Evolutionary conservation across 2,113 vertebrate species (phyloP).

Genomic region (Perca schrenkii): DNA sequence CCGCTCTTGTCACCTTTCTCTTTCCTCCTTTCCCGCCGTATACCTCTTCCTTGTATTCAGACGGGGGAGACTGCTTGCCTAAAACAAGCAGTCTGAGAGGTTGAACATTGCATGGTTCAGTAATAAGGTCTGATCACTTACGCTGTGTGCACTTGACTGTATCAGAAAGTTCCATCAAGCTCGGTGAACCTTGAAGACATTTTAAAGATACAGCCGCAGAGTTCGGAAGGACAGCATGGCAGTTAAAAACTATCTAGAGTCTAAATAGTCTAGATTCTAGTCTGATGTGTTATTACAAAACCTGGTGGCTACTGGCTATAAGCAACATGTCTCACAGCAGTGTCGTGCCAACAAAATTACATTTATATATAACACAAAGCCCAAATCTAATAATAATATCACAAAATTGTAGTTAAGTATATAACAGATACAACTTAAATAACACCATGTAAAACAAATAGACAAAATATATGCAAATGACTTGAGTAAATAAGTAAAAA

Average conservation of each 20-base stretch:
- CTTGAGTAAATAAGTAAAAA: background rate
- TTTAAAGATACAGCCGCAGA: slow-evolving; percentile 75
- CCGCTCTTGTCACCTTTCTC: slow-evolving; percentile 72
- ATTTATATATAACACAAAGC: background rate
- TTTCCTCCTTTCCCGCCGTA: slow-evolving; percentile 2
- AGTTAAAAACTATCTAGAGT: slow-evolving; percentile 17
- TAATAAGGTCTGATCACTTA: slow-evolving; percentile 68
- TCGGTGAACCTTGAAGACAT: slow-evolving; percentile 73
- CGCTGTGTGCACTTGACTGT: slow-evolving; percentile 67
- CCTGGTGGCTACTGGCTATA: slow-evolving; percentile 23
- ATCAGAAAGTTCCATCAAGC: slow-evolving; percentile 70
- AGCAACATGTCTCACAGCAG: too few species aligned
- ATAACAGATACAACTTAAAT: background rate
- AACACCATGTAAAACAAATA: background rate
- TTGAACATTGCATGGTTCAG: slow-evolving; percentile 71
- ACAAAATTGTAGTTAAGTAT: background rate
- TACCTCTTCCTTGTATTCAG: slow-evolving; percentile 24
- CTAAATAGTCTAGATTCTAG: too few species aligned
- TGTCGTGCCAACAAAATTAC: background rate
- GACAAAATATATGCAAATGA: background rate
- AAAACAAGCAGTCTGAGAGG: slow-evolving; percentile 70
- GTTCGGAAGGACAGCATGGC: slow-evolving; percentile 59
- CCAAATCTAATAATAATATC: background rate
- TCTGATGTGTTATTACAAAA: slow-evolving; percentile 17
- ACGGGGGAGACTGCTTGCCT: slow-evolving; percentile 28